phyloP scores from a whole-genome alignment of 2,113 vertebrate species.

The Empidonax alnorum region DNA sequence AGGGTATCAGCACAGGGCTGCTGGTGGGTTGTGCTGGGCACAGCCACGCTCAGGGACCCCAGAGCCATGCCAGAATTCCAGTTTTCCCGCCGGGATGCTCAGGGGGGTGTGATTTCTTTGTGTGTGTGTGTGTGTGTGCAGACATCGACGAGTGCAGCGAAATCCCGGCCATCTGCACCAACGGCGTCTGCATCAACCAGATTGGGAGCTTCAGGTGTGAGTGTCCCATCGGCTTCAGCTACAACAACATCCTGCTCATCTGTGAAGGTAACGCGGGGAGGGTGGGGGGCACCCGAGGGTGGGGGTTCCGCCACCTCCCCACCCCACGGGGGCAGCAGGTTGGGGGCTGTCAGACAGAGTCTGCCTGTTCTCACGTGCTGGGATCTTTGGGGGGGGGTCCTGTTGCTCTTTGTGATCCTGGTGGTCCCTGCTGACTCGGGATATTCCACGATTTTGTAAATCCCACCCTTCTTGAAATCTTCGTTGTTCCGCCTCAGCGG shows the following conservation, averaged over 20 bases:
- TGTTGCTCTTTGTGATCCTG: fast-evolving
- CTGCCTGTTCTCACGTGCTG: fast-evolving
- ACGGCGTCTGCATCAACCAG: slow-evolving; percentile 92
- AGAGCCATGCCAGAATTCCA: neutral
- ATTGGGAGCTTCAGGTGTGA: slow-evolving; percentile 94
- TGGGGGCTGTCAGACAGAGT: neutral
- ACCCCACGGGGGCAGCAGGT: neutral
- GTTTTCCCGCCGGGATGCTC: neutral
- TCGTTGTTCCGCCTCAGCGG: fast-evolving
- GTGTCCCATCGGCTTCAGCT: slow-evolving; percentile 91
- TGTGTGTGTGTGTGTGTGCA: slow-evolving; percentile 34
- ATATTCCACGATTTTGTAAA: neutral
- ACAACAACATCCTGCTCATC: slow-evolving; percentile 89
- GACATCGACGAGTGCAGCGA: slow-evolving; percentile 94
- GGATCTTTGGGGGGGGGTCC: too few relatives aligned
- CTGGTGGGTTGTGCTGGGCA: neutral
- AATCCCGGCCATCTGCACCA: slow-evolving; percentile 88
- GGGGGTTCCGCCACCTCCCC: neutral
- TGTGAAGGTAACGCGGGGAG: slow-evolving; percentile 83
- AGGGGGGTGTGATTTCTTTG: neutral
- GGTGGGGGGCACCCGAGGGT: neutral
- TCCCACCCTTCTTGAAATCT: neutral
- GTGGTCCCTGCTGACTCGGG: neutral
- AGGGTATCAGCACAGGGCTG: neutral
- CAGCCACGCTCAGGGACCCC: neutral